A percentile compares a stretch with the other conserved stretches of the same genome.
Evolutionary conservation across 2,888 invertebrate genomes (phyloP).

Genomic region (Muschampia plurimacula): DNA sequence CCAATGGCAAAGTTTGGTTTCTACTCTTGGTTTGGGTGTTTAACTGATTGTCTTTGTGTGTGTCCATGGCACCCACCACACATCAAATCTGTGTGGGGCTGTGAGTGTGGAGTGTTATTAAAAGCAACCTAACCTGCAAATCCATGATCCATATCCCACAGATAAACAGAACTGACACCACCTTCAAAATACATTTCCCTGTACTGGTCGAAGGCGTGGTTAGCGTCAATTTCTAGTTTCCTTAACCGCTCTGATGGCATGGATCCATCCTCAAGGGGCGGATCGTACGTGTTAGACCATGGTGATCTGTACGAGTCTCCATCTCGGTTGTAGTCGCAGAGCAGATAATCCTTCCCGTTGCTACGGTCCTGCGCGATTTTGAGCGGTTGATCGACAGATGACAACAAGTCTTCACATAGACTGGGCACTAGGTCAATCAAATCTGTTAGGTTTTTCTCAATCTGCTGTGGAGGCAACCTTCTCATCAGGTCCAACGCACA

Average conservation of each 20-base stretch:
- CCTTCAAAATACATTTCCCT: slow-evolving; percentile 99
- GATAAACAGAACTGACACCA: slow-evolving; percentile 99
- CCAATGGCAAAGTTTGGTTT: no score
- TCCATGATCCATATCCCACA: slow-evolving; percentile 99
- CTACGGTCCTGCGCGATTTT: slow-evolving; percentile 98
- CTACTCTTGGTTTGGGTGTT: no score
- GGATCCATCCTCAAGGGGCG: slow-evolving; percentile 98
- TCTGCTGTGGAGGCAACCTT: slow-evolving; percentile 99
- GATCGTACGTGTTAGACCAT: slow-evolving; percentile 99
- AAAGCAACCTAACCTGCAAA: slow-evolving; percentile 90
- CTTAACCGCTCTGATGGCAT: slow-evolving; percentile 98
- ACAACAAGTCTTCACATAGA: slow-evolving; percentile 98
- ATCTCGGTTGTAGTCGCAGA: slow-evolving; percentile 99
- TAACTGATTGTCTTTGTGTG: no score
- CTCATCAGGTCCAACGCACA: slow-evolving; percentile 99
- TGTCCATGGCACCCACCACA: no score
- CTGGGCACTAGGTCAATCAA: slow-evolving; percentile 98
- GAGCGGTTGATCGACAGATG: slow-evolving; percentile 98
- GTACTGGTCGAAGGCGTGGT: slow-evolving; percentile 99
- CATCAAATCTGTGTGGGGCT: no score
- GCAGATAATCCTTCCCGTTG: slow-evolving; percentile 97
- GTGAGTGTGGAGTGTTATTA: not conserved
- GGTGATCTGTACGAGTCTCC: slow-evolving; percentile 99
- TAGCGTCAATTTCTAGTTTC: slow-evolving; percentile 98
- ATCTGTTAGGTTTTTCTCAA: slow-evolving; percentile 99